A percentile compares a stretch with the other conserved stretches of the same genome.
Conservation (phyloP, 2,113 vertebrate species). For the Hippolais icterina region DNA sequence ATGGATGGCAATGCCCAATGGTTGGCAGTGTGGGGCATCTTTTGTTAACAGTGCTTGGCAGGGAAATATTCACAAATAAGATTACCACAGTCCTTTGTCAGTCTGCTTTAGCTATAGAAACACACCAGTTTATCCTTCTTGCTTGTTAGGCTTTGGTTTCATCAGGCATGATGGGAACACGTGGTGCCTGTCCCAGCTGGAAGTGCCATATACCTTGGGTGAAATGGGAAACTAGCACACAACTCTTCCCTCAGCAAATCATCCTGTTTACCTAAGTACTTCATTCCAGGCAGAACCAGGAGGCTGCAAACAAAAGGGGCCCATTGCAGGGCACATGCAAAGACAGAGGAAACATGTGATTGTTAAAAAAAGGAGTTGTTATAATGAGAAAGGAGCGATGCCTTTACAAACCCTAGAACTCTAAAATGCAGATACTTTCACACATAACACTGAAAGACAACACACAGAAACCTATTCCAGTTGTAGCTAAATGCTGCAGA, state of each 20-base stretch:
- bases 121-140: background rate
- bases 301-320: background rate
- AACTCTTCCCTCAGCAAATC: background rate
- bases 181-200: background rate
- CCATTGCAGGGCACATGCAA: background rate
- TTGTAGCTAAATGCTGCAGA: background rate
- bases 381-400: background rate
- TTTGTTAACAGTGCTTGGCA: background rate
- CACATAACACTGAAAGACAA: background rate
- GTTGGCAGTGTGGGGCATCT: background rate
- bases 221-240: accelerated
- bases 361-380: background rate
- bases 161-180: background rate
- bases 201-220: background rate
- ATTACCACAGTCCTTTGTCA: background rate
- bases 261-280: background rate
- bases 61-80: background rate
- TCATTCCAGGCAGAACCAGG: background rate
- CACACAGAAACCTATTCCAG: background rate
- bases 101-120: background rate
- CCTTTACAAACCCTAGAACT: background rate
- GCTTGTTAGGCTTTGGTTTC: background rate
- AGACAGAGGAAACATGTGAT: background rate
- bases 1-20: background rate
- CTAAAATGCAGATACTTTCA: background rate